A percentile compares a stretch with the other conserved stretches of the same genome.
Evolutionary conservation across 2,113 vertebrate species (phyloP).

Genomic region (Embiotoca jacksoni): DNA sequence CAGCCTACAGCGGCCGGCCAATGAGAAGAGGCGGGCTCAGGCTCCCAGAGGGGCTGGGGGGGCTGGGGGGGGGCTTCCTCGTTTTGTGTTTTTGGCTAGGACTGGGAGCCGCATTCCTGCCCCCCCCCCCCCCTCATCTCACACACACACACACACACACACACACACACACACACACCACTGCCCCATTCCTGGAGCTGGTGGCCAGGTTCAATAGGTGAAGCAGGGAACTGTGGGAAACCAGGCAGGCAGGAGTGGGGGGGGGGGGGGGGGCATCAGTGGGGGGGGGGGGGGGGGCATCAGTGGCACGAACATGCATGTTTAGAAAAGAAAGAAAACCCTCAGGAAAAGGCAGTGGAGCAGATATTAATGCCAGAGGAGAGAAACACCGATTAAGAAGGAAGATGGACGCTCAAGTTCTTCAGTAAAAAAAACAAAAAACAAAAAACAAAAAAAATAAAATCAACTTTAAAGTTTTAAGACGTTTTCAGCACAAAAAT

Average conservation of each 20-base stretch:
- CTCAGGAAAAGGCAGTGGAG: constrained; percentile 30
- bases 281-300: neutral
- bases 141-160: no score
- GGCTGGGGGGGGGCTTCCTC: constrained; percentile 43
- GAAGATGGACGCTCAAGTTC: neutral
- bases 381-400: neutral
- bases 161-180: no score
- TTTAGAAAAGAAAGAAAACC: constrained; percentile 14
- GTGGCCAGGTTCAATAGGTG: constrained; percentile 71
- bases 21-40: neutral
- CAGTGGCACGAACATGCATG: constrained; percentile 33
- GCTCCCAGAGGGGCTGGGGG: constrained; percentile 37
- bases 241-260: constrained; percentile 5
- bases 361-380: neutral
- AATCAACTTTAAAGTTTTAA: no score
- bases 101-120: constrained; percentile 64
- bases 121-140: constrained; percentile 10
- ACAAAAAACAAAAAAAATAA: no score
- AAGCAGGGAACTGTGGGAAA: constrained; percentile 75
- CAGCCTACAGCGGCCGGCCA: constrained; percentile 61
- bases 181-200: constrained; percentile 61
- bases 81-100: constrained; percentile 63
- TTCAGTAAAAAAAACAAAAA: no score
- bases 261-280: no score
- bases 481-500: no score